These are phyloP conservation scores for Cyaniris semiargus DNA, from an alignment of 2,888 invertebrate genomes.

Conservation along the genomic window DNA sequence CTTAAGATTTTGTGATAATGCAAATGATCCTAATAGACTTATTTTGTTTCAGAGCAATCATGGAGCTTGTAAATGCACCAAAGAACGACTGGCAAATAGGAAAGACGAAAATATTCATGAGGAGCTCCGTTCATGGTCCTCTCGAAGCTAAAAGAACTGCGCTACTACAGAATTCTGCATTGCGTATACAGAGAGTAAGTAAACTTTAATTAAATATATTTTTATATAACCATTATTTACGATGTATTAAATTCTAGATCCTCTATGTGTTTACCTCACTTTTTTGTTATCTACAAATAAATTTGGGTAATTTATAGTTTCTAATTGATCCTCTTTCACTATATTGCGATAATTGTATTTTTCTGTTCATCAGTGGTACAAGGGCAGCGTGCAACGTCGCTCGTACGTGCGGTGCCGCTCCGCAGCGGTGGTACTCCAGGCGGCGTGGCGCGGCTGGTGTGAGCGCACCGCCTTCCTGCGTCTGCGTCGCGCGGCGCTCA, in stretches of 20 bases:
- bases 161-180: slow-evolving; percentile 84
- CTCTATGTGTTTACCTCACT: too few relatives aligned
- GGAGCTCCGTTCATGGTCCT: slow-evolving; percentile 90
- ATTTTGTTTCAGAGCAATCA: slow-evolving; percentile 56
- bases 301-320: too few relatives aligned
- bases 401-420: slow-evolving; percentile 84
- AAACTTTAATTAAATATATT: too few relatives aligned
- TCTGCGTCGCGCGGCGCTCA: slow-evolving; percentile 90
- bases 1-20: too few relatives aligned
- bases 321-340: too few relatives aligned
- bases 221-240: too few relatives aligned
- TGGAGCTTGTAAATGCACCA: slow-evolving; percentile 84
- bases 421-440: slow-evolving; percentile 88
- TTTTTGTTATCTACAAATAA: too few relatives aligned
- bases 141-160: slow-evolving; percentile 89
- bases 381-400: slow-evolving; percentile 82
- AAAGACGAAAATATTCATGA: slow-evolving; percentile 90
- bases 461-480: slow-evolving; percentile 89
- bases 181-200: slow-evolving; percentile 85
- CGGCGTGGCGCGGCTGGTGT: slow-evolving; percentile 92
- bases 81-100: slow-evolving; percentile 93
- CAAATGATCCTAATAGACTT: not conserved
- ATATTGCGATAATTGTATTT: not conserved
- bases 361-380: slow-evolving; percentile 77
- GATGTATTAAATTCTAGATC: too few relatives aligned